Conservation (phyloP, 2,113 vertebrate species). For the Oncorhynchus masou region DNA sequence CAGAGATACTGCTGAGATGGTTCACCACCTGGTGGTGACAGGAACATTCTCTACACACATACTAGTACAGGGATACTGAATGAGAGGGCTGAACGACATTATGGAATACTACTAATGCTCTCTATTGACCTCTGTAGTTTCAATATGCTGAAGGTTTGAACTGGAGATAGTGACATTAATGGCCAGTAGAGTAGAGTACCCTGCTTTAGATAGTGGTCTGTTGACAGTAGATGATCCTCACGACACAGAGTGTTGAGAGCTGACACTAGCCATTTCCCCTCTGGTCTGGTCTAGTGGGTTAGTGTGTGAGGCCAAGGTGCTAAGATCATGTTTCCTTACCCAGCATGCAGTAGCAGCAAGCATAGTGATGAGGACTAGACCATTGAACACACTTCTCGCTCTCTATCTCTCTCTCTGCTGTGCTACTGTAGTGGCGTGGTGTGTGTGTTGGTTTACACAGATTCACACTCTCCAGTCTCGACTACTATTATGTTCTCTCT, state of each 20-base stretch:
- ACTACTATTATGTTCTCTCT: no score
- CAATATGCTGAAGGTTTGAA: background rate
- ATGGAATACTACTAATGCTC: background rate
- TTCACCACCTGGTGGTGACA: constrained; percentile 44
- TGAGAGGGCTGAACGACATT: background rate
- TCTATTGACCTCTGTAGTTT: background rate
- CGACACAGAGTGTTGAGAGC: constrained; percentile 18
- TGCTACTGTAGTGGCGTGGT: background rate
- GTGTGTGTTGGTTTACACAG: background rate
- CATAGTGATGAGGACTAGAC: constrained; percentile 24
- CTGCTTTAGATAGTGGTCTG: constrained; percentile 26
- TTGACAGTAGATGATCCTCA: constrained; percentile 23
- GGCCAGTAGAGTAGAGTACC: constrained; percentile 22
- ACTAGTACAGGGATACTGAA: background rate
- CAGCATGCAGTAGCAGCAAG: constrained; percentile 20
- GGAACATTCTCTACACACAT: constrained; percentile 1
- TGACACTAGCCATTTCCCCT: no score
- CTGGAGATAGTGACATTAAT: background rate
- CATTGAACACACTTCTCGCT: background rate
- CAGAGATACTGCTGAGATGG: background rate
- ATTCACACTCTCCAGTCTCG: background rate
- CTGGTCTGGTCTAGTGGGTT: no score
- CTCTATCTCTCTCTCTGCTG: no score
- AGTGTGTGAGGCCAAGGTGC: no score
- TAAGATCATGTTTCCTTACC: constrained; percentile 45